A percentile compares a stretch with the other conserved stretches of the same genome.
phyloP scores from a whole-genome alignment of 2,888 invertebrate species.

The Sminthurinus aureus region DNA sequence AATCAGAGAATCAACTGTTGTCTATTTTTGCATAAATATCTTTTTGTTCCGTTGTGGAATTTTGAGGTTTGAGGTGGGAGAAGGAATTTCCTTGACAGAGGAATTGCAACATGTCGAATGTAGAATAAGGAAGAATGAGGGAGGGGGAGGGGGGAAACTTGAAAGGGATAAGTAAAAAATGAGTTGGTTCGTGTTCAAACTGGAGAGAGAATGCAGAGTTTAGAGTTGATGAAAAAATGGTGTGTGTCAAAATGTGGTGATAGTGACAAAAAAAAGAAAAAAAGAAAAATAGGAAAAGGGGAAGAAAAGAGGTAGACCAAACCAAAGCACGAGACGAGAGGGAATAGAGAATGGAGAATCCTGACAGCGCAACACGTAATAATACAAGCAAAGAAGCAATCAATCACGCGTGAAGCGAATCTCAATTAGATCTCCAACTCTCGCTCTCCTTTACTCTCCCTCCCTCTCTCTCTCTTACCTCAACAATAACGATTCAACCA shows the following conservation, averaged over 20 bases:
- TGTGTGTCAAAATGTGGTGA: constrained; percentile 25
- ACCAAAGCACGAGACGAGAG: neutral
- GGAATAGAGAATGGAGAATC: constrained; percentile 1
- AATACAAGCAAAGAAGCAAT: constrained; percentile 40
- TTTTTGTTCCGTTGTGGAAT: no score
- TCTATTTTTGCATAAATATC: no score
- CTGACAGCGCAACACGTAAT: constrained; percentile 38
- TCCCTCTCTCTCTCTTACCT: neutral
- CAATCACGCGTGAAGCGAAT: constrained; percentile 44
- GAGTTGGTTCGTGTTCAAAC: constrained; percentile 5
- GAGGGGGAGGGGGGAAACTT: neutral
- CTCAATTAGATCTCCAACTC: constrained; percentile 36
- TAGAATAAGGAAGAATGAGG: neutral
- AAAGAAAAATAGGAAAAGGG: neutral
- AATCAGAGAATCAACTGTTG: no score
- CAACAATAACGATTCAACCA: neutral
- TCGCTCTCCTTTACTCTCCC: neutral
- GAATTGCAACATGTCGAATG: neutral
- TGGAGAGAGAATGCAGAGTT: neutral
- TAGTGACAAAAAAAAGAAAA: neutral
- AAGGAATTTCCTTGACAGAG: neutral
- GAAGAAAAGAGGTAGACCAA: neutral
- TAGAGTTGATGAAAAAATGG: constrained; percentile 7
- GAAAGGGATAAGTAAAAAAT: constrained; percentile 19
- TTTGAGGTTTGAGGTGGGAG: no score